Base-by-base conservation (phyloP, 2,888 invertebrate genomes). In the Dichetophora obliterata region DNA sequence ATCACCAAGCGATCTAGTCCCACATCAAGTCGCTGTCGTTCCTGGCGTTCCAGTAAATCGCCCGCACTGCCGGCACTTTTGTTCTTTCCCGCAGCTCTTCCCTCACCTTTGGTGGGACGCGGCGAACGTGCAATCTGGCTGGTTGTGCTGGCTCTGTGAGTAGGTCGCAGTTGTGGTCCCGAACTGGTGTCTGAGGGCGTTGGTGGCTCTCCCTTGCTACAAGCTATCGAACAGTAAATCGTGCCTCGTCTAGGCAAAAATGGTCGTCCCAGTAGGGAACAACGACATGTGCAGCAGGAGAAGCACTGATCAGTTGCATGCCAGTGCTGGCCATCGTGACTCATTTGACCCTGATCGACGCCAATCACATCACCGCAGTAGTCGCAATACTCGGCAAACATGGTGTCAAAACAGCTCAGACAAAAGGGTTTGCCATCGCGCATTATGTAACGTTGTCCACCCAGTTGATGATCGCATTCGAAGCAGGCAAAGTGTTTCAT, bases 401-500 rank as follows among this genome's bases (percentile, higher is more conserved):
- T 95, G 84, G 94, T 94, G 90, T 98, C 98, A 91, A 98, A 98
- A 91, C 98, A 98, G 83, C 94, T 93, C 82, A 98, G 92, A 90
- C 98, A 98, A 90, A 96, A 98, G 9, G 98, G 98, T 73, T 96
- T 92, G n/a, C 96, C 95, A 82, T 98, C 97, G 27, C 97, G 91
- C 98, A 98, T 98, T 85, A 98, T 97, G 91, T 99, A 99, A 0
- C 98, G 92, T 90, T 98, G 97, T 0, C 98, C 99, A n/a, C 99
- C 99, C 76, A 99, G 92, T 90, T 97, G 95, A 72, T 94, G 92
- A 86, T 96, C 94, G 91, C 99, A 99, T 89, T 98, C 97, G 79
- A 96, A 95, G 89, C 99, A 99, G 24, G 97, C 96, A 88, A 99
- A 99, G 90, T 99, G 99, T 84, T 96, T 95, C 97, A 99, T 98